Base-by-base conservation (phyloP, 1,140 invertebrate genomes). In the Caerostris darwini region DNA sequence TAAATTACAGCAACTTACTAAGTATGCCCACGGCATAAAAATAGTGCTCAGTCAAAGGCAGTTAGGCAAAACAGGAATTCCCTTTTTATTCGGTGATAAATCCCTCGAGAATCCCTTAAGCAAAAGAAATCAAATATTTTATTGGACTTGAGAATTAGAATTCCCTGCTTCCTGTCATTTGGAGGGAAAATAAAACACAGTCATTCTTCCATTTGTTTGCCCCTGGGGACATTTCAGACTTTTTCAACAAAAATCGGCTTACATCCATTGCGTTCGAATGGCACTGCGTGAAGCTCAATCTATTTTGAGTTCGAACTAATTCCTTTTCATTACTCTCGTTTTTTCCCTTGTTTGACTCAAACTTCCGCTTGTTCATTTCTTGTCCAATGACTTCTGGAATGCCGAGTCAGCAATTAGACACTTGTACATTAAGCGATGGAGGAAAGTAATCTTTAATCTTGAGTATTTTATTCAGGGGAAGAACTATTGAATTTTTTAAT, bases 331-430 rank as follows among this genome's bases (percentile, higher is more conserved):
- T 59, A 14, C 57, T 64, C 5, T 10, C 34, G 5, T 61, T 34
- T 61, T 34, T 7, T 64, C 85, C 34, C 85, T 87, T 87, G 85
- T 87, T 53, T 77, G 50, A 87, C 34, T 87, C 85, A 64, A 64
- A 61, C n/a, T 87, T 87, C 59, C 85, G 59, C 19, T 87, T 87
- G 85, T 87, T 64, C 85, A 87, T 87, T 56, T 19, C 82, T 83
- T 83, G 82, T 83, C 57, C 82, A 83, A 8, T 57, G 56, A 58
- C 82, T 83, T 58, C 56, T 17, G 34, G 34, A 64, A 87, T 61
- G 85, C 59, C 64, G 85, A 87, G 12, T 64, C 19, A 14, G 85
- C 85, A 81, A 53, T 81, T 10, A n/a, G n/a, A 14, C 61, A 67
- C n/a, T 17, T 17, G 17, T 67, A 67, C 12, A 17, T 67, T 67